Evolutionary conservation across 2,888 invertebrate genomes (phyloP), one percentile per base, ranked within the genome.

Genomic region (Acanthacorydalis orientalis): DNA sequence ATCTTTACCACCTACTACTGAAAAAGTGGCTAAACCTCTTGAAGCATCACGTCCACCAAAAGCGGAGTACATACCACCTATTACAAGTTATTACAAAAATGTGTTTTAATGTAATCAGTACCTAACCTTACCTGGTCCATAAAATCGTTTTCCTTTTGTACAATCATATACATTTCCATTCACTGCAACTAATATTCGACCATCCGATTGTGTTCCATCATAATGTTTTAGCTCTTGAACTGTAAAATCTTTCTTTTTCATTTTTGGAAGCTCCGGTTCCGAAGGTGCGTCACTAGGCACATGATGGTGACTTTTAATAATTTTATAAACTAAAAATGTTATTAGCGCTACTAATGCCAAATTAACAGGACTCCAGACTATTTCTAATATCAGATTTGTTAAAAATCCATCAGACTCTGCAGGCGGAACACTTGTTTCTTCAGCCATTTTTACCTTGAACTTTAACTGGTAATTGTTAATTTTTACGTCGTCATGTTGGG

Each of bases 11-110:
- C 79, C 74, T 45, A 80, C 78, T 43, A 95, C 82, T 35, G 84
- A 84, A 67, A 97, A 97, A 52, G 90, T 95, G 38, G 93, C 96
- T 47, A 97, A 71, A 37, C 92, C 92, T 63, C 96, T 75, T 6
- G 95, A 91, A 43, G 95, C 96, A 75, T 97, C 96, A 55, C 83
- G 78, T 7, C 96, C 97, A 53, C 89, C 96, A 67, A 96, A 95
- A 16, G 87, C 82, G 48, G 88, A 80, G 70, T 97, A 97, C 32
- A 91, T 91, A 48, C 91, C 95, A 60, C 87, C 93, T 95, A 52
- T 57, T 49, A 46, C n/a, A 49, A 50, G 48, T 48, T 15, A 31
- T 31, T 16, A n/a, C 7, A 31, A 9, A 11, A 43, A 14, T n/a
- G 31, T 7, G 7, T 8, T 23, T 11, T 16, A 43, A 11, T 31